Evolutionary conservation across 2,797 vertebrate genomes (phyloP).

Genomic region (Chaenodraco wilsoni): DNA sequence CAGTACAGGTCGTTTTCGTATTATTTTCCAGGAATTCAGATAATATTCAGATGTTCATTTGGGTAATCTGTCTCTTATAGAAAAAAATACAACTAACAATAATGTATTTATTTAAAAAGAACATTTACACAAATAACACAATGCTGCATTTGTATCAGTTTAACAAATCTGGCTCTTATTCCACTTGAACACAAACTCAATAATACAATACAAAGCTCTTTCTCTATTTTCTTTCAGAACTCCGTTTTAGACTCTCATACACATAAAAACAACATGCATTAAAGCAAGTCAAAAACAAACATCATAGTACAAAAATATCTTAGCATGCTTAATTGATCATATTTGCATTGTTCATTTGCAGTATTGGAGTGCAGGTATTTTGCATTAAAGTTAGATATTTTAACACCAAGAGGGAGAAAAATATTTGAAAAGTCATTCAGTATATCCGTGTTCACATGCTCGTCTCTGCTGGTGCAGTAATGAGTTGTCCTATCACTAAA

Average conservation of each 20-base stretch:
- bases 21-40: too few species aligned
- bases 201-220: conserved; percentile 28
- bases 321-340: conserved; percentile 44
- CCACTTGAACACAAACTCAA: conserved; percentile 21
- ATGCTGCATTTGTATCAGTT: conserved; percentile 18
- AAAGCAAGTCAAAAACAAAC: conserved; percentile 35
- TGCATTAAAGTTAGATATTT: conserved; percentile 6
- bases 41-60: too few species aligned
- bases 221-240: conserved; percentile 24
- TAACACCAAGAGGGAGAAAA: neutral
- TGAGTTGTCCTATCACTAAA: conserved; percentile 6
- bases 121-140: conserved; percentile 29
- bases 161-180: conserved; percentile 15
- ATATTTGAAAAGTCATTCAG: conserved; percentile 13
- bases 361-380: conserved; percentile 17
- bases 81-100: conserved; percentile 2
- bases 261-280: conserved; percentile 53
- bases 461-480: conserved; percentile 19
- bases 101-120: conserved; percentile 38
- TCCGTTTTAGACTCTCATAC: conserved; percentile 8
- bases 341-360: conserved; percentile 40
- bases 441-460: conserved; percentile 39
- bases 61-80: neutral
- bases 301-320: conserved; percentile 60
- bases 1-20: too few species aligned